Base-by-base conservation (phyloP, 2,888 invertebrate species). In the Pseudococcus jackbeardsleyi region DNA sequence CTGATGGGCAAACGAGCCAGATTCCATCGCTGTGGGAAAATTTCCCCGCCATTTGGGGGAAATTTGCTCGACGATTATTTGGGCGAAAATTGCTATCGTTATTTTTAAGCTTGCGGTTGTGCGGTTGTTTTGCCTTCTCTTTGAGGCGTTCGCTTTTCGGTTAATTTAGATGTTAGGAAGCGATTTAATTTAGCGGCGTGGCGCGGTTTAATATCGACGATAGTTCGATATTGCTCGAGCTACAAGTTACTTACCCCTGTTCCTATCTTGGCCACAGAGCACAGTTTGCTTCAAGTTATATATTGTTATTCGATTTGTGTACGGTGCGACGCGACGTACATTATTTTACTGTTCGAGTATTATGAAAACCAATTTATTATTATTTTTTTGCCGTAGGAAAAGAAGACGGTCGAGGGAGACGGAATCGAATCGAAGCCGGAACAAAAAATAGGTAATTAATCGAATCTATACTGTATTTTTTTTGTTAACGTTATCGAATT, bases 61-160 rank as follows among this genome's bases (percentile, higher is more conserved):
- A 64, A 64, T 64, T 64, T 64, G 6, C 22, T 8, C 64, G 19
- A 64, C 64, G 19, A 64, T 64, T 64, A 64, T 64, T 22, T 22
- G 64, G 64, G 64, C 22, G 64, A 64, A 64, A 64, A 64, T 64
- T 64, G 64, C 64, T 64, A 42, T 9, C 22, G 64, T 64, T 64
- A 64, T 64, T 64, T 64, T 64, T 64, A 64, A 64, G 64, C 64
- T 64, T 22, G 64, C 22, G 64, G 22, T 64, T 15, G 64, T 22
- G 64, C 22, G 64, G 64, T 22, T 64, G 11, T 22, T 64, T 64
- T 6, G 19, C 64, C 64, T 64, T 64, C 22, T 64, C 64, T 64
- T 64, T 64, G 64, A 64, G 22, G 64, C 64, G 64, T 64, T 64
- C 64, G 64, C 19, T 64, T 64, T 64, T 64, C 64, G 64, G 64